These are phyloP conservation scores for Lepidocolaptes lacrymiger DNA, from an alignment of 2,797 vertebrate genomes.

Conservation along the genomic window DNA sequence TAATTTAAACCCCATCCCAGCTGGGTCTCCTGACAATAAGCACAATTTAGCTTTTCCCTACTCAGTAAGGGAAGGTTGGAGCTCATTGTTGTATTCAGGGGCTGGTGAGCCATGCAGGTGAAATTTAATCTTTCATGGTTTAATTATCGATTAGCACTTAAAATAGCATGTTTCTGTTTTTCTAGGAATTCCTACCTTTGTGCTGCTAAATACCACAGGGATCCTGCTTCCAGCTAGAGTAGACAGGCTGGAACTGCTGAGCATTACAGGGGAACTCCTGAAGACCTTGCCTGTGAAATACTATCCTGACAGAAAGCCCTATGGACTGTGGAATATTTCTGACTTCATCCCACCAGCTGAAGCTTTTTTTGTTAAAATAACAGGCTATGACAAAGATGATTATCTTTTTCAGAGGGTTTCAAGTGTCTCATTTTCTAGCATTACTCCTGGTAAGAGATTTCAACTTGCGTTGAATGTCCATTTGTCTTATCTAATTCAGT, in stretches of 20 bases:
- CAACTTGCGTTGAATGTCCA: neutral
- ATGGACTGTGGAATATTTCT: slow-evolving; percentile 93
- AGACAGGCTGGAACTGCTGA: slow-evolving; percentile 90
- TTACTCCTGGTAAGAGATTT: slow-evolving; percentile 86
- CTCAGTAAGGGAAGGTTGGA: neutral
- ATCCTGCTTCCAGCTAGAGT: slow-evolving; percentile 86
- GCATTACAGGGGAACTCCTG: slow-evolving; percentile 84
- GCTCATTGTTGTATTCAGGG: neutral
- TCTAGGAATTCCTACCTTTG: slow-evolving; percentile 92
- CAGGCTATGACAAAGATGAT: slow-evolving; percentile 88
- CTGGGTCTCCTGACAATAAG: neutral
- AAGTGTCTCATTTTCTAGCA: slow-evolving; percentile 93
- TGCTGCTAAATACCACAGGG: slow-evolving; percentile 94
- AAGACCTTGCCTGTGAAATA: slow-evolving; percentile 91
- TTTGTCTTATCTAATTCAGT: neutral
- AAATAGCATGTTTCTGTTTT: slow-evolving; percentile 21
- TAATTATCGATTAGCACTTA: neutral
- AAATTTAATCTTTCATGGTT: neutral
- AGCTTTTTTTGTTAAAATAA: slow-evolving; percentile 93
- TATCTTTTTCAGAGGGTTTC: slow-evolving; percentile 95
- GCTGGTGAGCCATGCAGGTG: neutral
- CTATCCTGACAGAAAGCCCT: slow-evolving; percentile 86
- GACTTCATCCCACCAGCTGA: slow-evolving; percentile 92
- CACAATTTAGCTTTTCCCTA: neutral
- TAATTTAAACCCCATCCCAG: neutral